phyloP scores from a whole-genome alignment of 2,888 invertebrate genomes.

The Rhagonycha fulva region DNA sequence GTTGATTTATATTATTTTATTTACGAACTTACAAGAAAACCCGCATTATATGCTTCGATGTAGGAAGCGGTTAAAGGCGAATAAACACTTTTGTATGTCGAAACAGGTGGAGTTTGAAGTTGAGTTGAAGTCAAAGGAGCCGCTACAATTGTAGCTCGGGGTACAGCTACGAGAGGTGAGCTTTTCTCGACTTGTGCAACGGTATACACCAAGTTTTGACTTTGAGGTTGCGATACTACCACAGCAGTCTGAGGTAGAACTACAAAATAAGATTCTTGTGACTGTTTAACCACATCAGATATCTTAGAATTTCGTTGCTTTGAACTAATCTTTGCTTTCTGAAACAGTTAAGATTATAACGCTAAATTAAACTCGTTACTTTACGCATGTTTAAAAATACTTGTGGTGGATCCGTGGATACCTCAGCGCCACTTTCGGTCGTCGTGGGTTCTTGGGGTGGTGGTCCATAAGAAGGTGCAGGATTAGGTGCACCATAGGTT shows the following conservation, averaged over 20 bases:
- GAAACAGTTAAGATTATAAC: constrained; percentile 22
- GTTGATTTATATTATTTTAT: background rate
- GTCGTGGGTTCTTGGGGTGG: constrained; percentile 46
- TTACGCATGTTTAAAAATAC: constrained; percentile 5
- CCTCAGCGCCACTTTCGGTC: constrained; percentile 26
- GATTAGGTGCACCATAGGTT: constrained; percentile 41
- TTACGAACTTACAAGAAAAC: background rate
- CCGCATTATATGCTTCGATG: background rate
- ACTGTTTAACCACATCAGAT: constrained; percentile 4
- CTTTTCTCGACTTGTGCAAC: constrained; percentile 31
- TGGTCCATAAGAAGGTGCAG: constrained; percentile 43
- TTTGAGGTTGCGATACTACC: constrained; percentile 36
- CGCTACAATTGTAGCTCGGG: constrained; percentile 23
- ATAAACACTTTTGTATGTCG: constrained; percentile 14
- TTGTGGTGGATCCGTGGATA: constrained; percentile 23
- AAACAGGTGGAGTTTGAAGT: constrained; percentile 33
- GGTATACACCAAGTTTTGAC: constrained; percentile 43
- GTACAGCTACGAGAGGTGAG: constrained; percentile 34
- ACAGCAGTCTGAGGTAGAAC: constrained; percentile 21
- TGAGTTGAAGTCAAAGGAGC: constrained; percentile 29
- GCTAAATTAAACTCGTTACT: constrained; percentile 29
- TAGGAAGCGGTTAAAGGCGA: constrained; percentile 17
- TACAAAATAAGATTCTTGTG: constrained; percentile 21
- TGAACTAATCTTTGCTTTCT: constrained; percentile 40
- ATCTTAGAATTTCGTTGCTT: background rate